These are phyloP conservation scores for Ariolimax columbianus DNA, from an alignment of 2,888 invertebrate genomes.

Conservation along the genomic window DNA sequence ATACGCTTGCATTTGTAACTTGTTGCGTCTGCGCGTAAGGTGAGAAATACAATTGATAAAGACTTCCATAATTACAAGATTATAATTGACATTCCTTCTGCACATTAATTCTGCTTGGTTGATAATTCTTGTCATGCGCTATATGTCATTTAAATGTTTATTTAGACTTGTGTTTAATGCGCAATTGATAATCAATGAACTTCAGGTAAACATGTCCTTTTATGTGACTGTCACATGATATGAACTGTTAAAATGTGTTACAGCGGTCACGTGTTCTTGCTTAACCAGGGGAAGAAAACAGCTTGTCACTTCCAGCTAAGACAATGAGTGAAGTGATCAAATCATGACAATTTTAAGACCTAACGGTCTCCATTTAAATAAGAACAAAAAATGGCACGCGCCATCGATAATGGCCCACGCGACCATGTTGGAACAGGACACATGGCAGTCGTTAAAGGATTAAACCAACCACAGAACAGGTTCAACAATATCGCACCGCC, in stretches of 20 bases:
- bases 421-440: slow-evolving; percentile 47
- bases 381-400: slow-evolving; percentile 51
- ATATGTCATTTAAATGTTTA: not conserved
- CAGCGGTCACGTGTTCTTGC: not conserved
- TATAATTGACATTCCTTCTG: not conserved
- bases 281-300: slow-evolving; percentile 28
- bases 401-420: slow-evolving; percentile 42
- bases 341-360: slow-evolving; percentile 14
- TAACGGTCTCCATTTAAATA: not conserved
- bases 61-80: not conserved
- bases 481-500: slow-evolving; percentile 14
- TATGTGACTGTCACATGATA: not conserved
- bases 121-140: too few species aligned
- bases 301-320: slow-evolving; percentile 39
- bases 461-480: slow-evolving; percentile 21
- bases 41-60: not conserved
- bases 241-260: not conserved
- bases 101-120: not conserved
- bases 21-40: not conserved
- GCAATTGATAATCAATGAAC: not conserved
- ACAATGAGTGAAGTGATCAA: slow-evolving; percentile 40
- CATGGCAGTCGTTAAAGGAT: slow-evolving; percentile 34
- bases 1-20: not conserved
- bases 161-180: not conserved
- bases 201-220: not conserved